Percentiles rank a stretch among this genome's conserved stretches.
phyloP scores from a whole-genome alignment of 2,797 vertebrate genomes.

The Hoplostethus mediterraneus region DNA sequence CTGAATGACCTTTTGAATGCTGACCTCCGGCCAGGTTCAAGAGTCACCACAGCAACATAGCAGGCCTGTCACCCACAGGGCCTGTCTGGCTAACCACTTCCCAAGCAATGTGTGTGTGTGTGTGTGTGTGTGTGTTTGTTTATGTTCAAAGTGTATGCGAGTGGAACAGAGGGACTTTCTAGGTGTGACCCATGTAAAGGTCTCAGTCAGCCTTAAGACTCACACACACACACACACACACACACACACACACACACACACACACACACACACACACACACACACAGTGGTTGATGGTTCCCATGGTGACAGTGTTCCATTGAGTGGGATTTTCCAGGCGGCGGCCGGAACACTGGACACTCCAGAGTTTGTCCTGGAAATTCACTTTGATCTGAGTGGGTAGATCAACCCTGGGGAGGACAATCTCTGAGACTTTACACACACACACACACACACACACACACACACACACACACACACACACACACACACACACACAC shows the following conservation, averaged over 20 bases:
- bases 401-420: conserved; percentile 61
- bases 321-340: conserved; percentile 79
- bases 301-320: conserved; percentile 74
- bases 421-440: conserved; percentile 56
- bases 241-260: conserved; percentile 42
- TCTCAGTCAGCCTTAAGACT: conserved; percentile 66
- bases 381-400: conserved; percentile 76
- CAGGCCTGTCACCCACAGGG: conserved; percentile 48
- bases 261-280: conserved; percentile 21
- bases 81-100: conserved; percentile 55
- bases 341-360: conserved; percentile 67
- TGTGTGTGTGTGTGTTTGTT: conserved; percentile 20
- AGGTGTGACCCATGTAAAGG: conserved; percentile 70
- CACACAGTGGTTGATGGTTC: conserved; percentile 55
- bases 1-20: conserved; percentile 60
- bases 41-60: conserved; percentile 56
- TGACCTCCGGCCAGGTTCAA: conserved; percentile 69
- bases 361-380: conserved; percentile 76
- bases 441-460: conserved; percentile 24
- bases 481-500: conserved; percentile 3
- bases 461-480: conserved; percentile 29
- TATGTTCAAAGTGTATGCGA: conserved; percentile 25
- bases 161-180: conserved; percentile 47
- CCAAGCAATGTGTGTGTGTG: conserved; percentile 34
- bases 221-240: conserved; percentile 21